Percentiles rank a stretch among this genome's conserved stretches.
Evolutionary conservation across 1,140 invertebrate species (phyloP).

Genomic region (Tetragonula clypearis): DNA sequence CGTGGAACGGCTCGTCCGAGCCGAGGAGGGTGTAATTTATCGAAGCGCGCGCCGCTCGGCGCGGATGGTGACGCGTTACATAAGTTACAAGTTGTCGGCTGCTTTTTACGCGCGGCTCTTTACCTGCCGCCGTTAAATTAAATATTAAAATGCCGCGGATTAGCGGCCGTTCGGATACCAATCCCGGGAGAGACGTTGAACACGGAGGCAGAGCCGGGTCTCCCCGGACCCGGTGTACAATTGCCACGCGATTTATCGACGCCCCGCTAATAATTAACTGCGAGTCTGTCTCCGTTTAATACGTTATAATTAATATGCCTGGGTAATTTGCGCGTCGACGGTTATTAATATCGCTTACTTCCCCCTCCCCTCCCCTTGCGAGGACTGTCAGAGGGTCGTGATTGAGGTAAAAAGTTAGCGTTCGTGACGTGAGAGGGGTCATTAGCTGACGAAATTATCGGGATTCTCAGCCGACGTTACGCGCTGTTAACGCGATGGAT

Average conservation of each 20-base stretch:
- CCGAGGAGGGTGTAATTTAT: slow-evolving; percentile 60
- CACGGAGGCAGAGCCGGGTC: not conserved
- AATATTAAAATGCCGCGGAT: slow-evolving; percentile 54
- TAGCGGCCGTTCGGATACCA: slow-evolving; percentile 39
- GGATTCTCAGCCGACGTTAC: not conserved
- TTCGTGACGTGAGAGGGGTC: not conserved
- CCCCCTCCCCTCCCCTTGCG: no score
- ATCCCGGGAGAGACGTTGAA: slow-evolving; percentile 33
- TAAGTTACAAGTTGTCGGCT: slow-evolving; percentile 49
- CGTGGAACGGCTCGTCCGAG: slow-evolving; percentile 16
- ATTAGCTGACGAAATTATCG: not conserved
- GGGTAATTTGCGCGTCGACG: slow-evolving; percentile 3
- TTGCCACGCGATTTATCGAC: slow-evolving; percentile 41
- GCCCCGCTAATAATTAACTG: slow-evolving; percentile 55
- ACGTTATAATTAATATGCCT: slow-evolving; percentile 30
- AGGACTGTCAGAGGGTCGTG: not conserved
- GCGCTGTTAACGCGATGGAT: not conserved
- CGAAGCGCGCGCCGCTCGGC: slow-evolving; percentile 25
- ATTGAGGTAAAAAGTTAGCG: not conserved
- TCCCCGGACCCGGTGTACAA: not conserved
- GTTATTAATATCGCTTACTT: slow-evolving; percentile 11
- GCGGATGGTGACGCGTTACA: slow-evolving; percentile 54
- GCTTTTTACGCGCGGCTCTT: slow-evolving; percentile 38
- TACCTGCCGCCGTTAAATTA: slow-evolving; percentile 50
- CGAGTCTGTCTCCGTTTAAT: slow-evolving; percentile 16